phyloP scores from a whole-genome alignment of 1,140 invertebrate species.

The Agrilus planipennis region DNA sequence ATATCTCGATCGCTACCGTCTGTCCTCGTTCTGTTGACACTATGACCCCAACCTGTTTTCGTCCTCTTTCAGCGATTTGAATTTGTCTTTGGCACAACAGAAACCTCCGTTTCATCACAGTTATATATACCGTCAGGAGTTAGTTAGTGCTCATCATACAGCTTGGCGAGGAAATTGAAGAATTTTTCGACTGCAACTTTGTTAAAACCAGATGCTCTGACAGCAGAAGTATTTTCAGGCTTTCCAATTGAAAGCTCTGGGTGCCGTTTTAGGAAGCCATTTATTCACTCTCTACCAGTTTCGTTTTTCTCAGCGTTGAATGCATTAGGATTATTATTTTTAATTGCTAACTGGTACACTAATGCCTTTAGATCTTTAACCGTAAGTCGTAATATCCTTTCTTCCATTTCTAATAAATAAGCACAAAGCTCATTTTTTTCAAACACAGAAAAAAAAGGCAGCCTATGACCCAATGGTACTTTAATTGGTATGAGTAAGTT shows the following conservation, averaged over 20 bases:
- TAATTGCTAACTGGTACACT: too few relatives aligned
- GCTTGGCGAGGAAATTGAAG: slow-evolving; percentile 7
- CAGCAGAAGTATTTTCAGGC: slow-evolving; percentile 6
- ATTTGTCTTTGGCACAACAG: slow-evolving; percentile 20
- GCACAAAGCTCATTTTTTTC: too few relatives aligned
- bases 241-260: slow-evolving; percentile 7
- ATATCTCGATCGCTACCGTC: too few relatives aligned
- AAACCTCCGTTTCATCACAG: slow-evolving; percentile 11
- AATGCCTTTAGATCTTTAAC: too few relatives aligned
- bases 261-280: slow-evolving; percentile 6
- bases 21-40: too few relatives aligned
- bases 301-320: slow-evolving; percentile 2
- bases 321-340: slow-evolving; percentile 5
- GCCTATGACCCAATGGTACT: too few relatives aligned
- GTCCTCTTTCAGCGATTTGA: slow-evolving; percentile 3
- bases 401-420: too few relatives aligned
- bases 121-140: slow-evolving; percentile 12
- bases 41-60: slow-evolving; percentile 7
- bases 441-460: too few relatives aligned
- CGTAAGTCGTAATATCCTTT: too few relatives aligned
- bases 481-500: too few relatives aligned
- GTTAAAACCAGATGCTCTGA: slow-evolving; percentile 9
- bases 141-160: slow-evolving; percentile 13
- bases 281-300: slow-evolving; percentile 6
- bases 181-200: slow-evolving; percentile 4